Percentiles rank a stretch among this genome's conserved stretches.
phyloP scores from a whole-genome alignment of 1,140 invertebrate genomes.

The Trachymyrmex septentrionalis region DNA sequence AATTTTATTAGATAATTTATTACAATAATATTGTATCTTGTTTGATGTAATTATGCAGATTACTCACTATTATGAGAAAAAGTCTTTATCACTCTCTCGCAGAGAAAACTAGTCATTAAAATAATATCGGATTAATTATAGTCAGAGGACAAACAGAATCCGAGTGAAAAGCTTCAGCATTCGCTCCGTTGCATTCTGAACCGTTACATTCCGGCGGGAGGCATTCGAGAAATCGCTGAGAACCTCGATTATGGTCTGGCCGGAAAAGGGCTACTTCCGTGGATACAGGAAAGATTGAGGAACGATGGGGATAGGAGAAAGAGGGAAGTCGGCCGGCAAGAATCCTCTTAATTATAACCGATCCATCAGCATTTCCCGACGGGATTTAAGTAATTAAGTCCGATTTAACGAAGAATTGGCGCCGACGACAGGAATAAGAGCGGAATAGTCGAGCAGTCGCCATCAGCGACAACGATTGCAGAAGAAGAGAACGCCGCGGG shows the following conservation, averaged over 20 bases:
- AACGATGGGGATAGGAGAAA: neutral
- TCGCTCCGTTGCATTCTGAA: constrained; percentile 1
- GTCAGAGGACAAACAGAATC: constrained; percentile 52
- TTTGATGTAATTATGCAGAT: constrained; percentile 29
- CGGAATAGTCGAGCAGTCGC: constrained; percentile 71
- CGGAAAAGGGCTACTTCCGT: constrained; percentile 67
- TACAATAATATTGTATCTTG: neutral
- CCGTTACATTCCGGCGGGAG: constrained; percentile 34
- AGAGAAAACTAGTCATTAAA: constrained; percentile 42
- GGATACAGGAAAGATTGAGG: constrained; percentile 44
- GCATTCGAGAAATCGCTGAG: constrained; percentile 55
- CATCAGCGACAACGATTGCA: constrained; percentile 53
- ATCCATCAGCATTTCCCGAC: constrained; percentile 79
- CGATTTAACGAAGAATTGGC: constrained; percentile 80
- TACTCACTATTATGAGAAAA: constrained; percentile 26
- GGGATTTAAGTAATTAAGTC: constrained; percentile 81
- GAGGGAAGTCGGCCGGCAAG: constrained; percentile 64
- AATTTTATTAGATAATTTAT: constrained; percentile 12
- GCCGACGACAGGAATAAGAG: constrained; percentile 75
- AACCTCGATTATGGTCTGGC: constrained; percentile 56
- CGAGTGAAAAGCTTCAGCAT: constrained; percentile 31
- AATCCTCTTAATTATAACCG: constrained; percentile 79
- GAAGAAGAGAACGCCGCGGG: constrained; percentile 51
- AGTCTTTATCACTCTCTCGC: constrained; percentile 24
- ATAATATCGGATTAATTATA: constrained; percentile 56